Conservation (phyloP, 2,113 vertebrate species). For the Sphaerodactylus townsendi region DNA sequence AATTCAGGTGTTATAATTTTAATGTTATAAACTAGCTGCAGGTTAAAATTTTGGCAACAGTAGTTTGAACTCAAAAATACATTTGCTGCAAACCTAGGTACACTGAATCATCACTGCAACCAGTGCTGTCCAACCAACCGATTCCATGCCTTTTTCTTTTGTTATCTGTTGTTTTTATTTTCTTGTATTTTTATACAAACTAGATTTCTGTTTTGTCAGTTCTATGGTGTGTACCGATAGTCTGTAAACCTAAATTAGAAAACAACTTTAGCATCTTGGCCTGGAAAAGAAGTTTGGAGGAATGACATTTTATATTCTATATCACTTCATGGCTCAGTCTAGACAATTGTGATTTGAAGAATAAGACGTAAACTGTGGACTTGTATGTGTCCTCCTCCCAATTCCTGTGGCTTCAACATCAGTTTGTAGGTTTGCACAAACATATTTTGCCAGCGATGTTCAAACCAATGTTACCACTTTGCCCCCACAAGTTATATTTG, state of each 20-base stretch:
- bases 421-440: too few species aligned
- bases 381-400: too few species aligned
- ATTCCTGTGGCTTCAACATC: too few species aligned
- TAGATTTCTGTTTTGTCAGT: background rate
- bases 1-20: too few species aligned
- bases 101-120: too few species aligned
- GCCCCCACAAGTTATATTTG: too few species aligned
- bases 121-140: too few species aligned
- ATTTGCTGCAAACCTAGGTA: background rate
- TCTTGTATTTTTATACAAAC: background rate
- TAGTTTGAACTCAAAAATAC: background rate
- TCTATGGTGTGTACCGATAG: background rate
- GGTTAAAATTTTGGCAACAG: background rate
- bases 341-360: too few species aligned
- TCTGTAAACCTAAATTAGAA: background rate
- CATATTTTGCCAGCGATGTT: too few species aligned
- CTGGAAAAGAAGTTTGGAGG: background rate
- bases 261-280: background rate
- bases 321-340: too few species aligned
- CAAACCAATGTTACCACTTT: too few species aligned
- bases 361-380: too few species aligned
- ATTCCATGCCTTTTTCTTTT: background rate
- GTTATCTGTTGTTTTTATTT: background rate
- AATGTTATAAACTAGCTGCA: background rate
- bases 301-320: background rate